Percentiles rank a stretch among this genome's conserved stretches.
These are phyloP conservation scores for Halichoerus grypus DNA, from an alignment of 2,113 vertebrate species.

Conservation along the genomic window DNA sequence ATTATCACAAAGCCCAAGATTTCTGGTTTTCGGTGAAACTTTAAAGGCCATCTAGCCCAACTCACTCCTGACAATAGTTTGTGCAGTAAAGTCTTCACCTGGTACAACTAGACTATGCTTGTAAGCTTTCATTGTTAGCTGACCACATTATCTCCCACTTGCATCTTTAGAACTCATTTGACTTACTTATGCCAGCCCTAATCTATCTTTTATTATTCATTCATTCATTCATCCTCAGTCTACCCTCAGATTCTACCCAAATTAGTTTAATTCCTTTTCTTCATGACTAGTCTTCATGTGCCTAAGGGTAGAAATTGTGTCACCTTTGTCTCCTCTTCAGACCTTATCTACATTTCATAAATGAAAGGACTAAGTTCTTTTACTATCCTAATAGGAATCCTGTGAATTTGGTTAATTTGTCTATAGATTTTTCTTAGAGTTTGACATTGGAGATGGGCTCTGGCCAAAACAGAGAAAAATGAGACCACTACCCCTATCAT, in stretches of 20 bases:
- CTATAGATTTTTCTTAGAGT: background rate
- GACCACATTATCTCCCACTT: background rate
- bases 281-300: background rate
- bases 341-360: background rate
- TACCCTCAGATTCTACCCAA: background rate
- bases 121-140: background rate
- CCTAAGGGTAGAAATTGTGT: background rate
- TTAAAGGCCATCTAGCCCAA: background rate
- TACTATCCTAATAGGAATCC: background rate
- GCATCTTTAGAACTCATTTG: background rate
- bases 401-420: background rate
- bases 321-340: background rate
- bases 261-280: background rate
- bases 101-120: background rate
- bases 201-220: background rate
- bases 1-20: background rate
- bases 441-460: background rate
- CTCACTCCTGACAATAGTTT: background rate
- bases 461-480: background rate
- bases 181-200: background rate
- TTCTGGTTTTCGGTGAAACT: background rate
- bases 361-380: background rate
- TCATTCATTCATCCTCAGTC: background rate
- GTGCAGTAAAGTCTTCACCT: background rate
- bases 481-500: too few relatives aligned